These are phyloP conservation scores for Myoxocephalus aenaeus DNA, from an alignment of 2,797 vertebrate species.

Conservation along the genomic window DNA sequence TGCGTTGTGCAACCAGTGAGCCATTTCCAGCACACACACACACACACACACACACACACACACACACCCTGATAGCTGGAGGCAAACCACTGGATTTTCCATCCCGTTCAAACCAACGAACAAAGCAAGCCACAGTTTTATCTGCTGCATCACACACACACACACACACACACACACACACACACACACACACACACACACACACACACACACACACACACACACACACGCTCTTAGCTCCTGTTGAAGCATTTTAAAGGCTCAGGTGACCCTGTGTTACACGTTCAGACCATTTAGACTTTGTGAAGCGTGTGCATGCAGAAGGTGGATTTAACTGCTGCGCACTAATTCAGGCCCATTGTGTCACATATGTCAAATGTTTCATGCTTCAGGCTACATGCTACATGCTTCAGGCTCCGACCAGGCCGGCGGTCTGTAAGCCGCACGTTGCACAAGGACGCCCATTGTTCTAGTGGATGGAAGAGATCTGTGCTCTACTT, in stretches of 20 bases:
- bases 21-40: conserved; percentile 2
- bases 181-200: neutral
- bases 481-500: too few relatives aligned
- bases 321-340: conserved; percentile 19
- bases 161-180: conserved; percentile 2
- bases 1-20: conserved; percentile 18
- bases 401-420: conserved; percentile 32
- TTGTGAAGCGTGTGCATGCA: neutral
- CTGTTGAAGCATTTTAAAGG: too few relatives aligned
- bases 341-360: conserved; percentile 46
- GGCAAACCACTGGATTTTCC: conserved; percentile 68
- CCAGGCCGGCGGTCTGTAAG: neutral
- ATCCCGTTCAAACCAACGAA: conserved; percentile 27
- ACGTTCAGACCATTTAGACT: too few relatives aligned
- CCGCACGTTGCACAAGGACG: conserved; percentile 44
- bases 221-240: too few relatives aligned
- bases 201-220: too few relatives aligned
- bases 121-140: conserved; percentile 33
- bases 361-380: conserved; percentile 16
- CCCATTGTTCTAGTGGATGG: conserved; percentile 39
- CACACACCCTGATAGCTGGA: conserved; percentile 39
- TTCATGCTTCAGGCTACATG: too few relatives aligned
- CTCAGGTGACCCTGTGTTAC: too few relatives aligned
- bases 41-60: conserved; percentile 2
- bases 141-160: conserved; percentile 18